Conservation (phyloP, 2,888 invertebrate genomes). For the Thera obeliscata region DNA sequence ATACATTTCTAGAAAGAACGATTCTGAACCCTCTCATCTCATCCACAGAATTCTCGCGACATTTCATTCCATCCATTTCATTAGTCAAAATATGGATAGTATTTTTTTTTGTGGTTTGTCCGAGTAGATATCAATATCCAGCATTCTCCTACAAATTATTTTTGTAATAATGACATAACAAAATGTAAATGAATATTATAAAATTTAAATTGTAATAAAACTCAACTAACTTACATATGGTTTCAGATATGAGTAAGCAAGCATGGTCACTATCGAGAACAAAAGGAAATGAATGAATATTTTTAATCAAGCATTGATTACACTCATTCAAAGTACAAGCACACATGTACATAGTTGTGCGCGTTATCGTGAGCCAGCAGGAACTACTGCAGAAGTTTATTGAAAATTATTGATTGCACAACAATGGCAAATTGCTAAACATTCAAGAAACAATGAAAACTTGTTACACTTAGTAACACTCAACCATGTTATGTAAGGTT, state of each 20-base stretch:
- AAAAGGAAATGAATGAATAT: constrained; percentile 65
- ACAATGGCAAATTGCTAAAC: constrained; percentile 70
- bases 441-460: constrained; percentile 71
- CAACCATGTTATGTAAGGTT: constrained; percentile 51
- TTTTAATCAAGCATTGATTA: constrained; percentile 72
- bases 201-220: constrained; percentile 5
- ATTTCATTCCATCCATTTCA: too few relatives aligned
- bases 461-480: constrained; percentile 54
- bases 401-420: constrained; percentile 80
- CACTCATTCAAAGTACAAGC: constrained; percentile 49
- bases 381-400: constrained; percentile 76
- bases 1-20: too few relatives aligned
- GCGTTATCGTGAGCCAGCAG: constrained; percentile 66
- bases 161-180: constrained; percentile 29
- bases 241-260: constrained; percentile 28
- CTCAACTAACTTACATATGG: constrained; percentile 20
- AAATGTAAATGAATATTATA: constrained; percentile 9
- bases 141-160: constrained; percentile 36
- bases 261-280: constrained; percentile 36
- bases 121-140: constrained; percentile 32
- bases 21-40: too few relatives aligned
- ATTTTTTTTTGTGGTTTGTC: too few relatives aligned
- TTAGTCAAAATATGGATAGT: too few relatives aligned
- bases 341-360: constrained; percentile 27
- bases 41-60: too few relatives aligned